Conservation (phyloP, 2,888 invertebrate species). For the Platycnemis pennipes region DNA sequence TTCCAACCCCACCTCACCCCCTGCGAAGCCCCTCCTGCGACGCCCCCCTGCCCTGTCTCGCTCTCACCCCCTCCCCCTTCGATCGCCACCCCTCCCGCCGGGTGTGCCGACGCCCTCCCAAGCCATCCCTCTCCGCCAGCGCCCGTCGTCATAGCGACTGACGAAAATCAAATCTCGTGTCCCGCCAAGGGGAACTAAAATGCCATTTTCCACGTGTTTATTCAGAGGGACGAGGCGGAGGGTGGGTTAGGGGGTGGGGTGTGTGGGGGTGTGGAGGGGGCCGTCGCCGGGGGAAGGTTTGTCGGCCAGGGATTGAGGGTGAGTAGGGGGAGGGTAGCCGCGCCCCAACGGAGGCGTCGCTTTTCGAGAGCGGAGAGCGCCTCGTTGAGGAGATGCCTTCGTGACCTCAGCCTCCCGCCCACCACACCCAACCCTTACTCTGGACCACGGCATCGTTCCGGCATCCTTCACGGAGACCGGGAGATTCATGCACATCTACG, state of each 20-base stretch:
- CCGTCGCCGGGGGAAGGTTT: not conserved
- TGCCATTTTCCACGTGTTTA: constrained; percentile 68
- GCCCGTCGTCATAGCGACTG: constrained; percentile 66
- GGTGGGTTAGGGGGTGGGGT: not conserved
- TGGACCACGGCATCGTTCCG: too few species aligned
- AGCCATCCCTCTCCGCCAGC: not conserved
- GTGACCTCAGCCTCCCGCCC: too few species aligned
- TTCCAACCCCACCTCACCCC: not conserved
- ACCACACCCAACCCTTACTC: too few species aligned
- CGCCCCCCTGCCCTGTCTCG: not conserved
- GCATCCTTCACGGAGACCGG: too few species aligned
- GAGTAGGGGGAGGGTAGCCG: not conserved
- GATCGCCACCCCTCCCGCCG: not conserved
- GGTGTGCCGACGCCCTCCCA: not conserved
- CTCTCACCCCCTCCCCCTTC: not conserved
- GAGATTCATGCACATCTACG: too few species aligned
- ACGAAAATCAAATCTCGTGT: constrained; percentile 68
- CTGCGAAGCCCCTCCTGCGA: not conserved
- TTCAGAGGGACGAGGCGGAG: constrained; percentile 48
- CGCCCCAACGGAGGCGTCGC: not conserved
- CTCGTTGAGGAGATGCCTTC: too few species aligned
- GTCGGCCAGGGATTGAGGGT: not conserved
- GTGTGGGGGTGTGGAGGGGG: not conserved
- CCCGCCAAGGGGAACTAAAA: constrained; percentile 66
- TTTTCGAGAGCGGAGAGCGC: too few species aligned